These are phyloP conservation scores for Campylomormyrus tamandua DNA, from an alignment of 2,113 vertebrate species.

Conservation along the genomic window DNA sequence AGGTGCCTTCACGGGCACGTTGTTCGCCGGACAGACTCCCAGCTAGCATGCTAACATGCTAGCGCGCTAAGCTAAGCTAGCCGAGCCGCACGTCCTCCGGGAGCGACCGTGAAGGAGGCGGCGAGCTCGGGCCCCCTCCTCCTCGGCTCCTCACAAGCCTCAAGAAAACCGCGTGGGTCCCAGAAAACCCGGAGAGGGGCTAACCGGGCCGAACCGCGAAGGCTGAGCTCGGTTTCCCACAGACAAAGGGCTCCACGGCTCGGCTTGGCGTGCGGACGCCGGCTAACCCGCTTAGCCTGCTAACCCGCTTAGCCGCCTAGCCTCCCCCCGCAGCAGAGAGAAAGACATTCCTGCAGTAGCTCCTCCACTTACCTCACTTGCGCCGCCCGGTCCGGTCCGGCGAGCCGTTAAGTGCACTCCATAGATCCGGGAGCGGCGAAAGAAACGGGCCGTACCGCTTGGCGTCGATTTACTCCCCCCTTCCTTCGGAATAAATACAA, in stretches of 20 bases:
- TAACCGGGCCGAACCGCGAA: neutral
- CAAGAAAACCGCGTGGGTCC: neutral
- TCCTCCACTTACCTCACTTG: slow-evolving; percentile 46
- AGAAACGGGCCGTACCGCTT: neutral
- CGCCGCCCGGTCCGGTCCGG: slow-evolving; percentile 37
- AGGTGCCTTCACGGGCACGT: neutral
- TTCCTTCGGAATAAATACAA: slow-evolving; percentile 26
- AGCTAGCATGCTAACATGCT: neutral
- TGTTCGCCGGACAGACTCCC: neutral
- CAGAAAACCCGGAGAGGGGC: neutral
- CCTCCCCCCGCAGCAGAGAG: slow-evolving; percentile 10
- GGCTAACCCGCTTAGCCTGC: neutral
- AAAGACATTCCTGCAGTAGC: slow-evolving; percentile 45
- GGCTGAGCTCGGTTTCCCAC: neutral
- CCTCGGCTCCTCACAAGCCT: neutral
- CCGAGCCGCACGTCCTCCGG: neutral
- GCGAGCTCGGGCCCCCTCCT: neutral
- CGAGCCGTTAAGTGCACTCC: slow-evolving; percentile 49
- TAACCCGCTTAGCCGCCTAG: slow-evolving; percentile 1
- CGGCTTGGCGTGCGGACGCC: slow-evolving; percentile 4
- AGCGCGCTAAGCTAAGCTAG: neutral
- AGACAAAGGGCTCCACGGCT: slow-evolving; percentile 24
- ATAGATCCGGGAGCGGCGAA: slow-evolving; percentile 29
- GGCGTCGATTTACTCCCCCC: slow-evolving; percentile 21
- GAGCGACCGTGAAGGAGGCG: neutral